phyloP scores from a whole-genome alignment of 2,888 invertebrate genomes.

The Teinopalpus imperialis region DNA sequence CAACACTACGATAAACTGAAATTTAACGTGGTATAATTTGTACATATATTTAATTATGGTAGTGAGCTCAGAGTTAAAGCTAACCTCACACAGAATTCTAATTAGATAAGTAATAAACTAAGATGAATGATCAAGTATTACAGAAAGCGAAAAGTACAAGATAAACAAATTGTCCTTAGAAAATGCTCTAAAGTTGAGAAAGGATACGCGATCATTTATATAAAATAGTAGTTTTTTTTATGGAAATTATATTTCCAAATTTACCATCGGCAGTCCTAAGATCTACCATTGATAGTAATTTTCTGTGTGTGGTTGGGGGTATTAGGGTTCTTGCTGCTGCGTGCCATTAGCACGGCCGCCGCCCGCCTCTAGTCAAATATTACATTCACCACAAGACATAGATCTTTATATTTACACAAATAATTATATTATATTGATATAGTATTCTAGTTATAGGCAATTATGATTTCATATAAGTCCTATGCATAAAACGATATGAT shows the following conservation, averaged over 20 bases:
- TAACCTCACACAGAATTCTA: conserved; percentile 23
- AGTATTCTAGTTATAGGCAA: conserved; percentile 81
- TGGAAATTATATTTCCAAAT: no score
- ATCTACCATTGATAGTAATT: conserved; percentile 5
- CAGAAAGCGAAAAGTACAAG: conserved; percentile 8
- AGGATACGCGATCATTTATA: neutral
- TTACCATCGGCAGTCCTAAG: no score
- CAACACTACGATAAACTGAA: conserved; percentile 15
- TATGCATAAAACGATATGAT: conserved; percentile 54
- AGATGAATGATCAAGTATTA: neutral
- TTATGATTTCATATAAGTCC: conserved; percentile 73
- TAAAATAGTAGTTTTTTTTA: no score
- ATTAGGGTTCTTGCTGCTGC: conserved; percentile 14
- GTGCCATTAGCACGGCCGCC: conserved; percentile 48
- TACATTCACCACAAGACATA: conserved; percentile 77
- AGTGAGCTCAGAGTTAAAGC: conserved; percentile 26
- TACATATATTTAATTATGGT: conserved; percentile 12
- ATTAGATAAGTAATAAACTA: conserved; percentile 10
- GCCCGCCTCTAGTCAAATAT: conserved; percentile 81
- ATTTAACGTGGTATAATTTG: neutral
- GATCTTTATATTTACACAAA: conserved; percentile 83
- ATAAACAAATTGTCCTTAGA: conserved; percentile 7
- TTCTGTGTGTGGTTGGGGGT: conserved; percentile 17
- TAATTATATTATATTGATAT: conserved; percentile 81
- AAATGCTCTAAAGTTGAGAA: conserved; percentile 2